These are phyloP conservation scores for Pseudopipra pipra DNA, from an alignment of 2,113 vertebrate genomes.

Conservation along the genomic window DNA sequence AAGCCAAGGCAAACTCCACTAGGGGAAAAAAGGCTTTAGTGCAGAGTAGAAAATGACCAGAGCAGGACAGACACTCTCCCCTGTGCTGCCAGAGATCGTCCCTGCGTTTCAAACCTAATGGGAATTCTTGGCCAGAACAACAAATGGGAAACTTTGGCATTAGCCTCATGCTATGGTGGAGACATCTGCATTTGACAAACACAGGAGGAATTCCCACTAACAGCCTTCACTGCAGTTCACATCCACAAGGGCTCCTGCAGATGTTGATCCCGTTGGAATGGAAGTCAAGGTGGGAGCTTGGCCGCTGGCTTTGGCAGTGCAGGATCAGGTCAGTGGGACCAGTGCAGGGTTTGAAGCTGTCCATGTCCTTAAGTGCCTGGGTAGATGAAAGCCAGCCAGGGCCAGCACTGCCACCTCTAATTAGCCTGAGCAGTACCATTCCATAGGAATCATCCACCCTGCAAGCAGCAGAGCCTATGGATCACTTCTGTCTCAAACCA, in stretches of 20 bases:
- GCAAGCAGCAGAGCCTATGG: not conserved
- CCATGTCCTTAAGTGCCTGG: not conserved
- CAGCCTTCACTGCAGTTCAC: not conserved
- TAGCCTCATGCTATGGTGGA: not conserved
- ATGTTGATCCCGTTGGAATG: not conserved
- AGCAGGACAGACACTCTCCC: not conserved
- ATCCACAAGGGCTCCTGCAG: not conserved
- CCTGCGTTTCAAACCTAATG: not conserved
- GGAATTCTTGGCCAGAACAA: not conserved
- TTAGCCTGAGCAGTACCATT: not conserved
- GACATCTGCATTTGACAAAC: not conserved
- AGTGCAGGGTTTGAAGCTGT: not conserved
- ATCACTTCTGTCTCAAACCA: not conserved
- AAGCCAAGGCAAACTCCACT: not conserved
- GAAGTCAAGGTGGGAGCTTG: not conserved
- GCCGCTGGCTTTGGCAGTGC: fast-evolving
- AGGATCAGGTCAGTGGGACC: not conserved
- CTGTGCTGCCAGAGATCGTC: not conserved
- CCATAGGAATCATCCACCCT: not conserved
- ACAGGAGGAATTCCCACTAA: not conserved
- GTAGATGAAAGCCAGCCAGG: not conserved
- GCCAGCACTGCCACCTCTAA: not conserved
- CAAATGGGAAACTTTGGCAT: not conserved
- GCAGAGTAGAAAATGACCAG: not conserved
- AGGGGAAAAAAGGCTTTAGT: not conserved